phyloP scores from a whole-genome alignment of 2,888 invertebrate species.

The Lacanobia wlatinum region DNA sequence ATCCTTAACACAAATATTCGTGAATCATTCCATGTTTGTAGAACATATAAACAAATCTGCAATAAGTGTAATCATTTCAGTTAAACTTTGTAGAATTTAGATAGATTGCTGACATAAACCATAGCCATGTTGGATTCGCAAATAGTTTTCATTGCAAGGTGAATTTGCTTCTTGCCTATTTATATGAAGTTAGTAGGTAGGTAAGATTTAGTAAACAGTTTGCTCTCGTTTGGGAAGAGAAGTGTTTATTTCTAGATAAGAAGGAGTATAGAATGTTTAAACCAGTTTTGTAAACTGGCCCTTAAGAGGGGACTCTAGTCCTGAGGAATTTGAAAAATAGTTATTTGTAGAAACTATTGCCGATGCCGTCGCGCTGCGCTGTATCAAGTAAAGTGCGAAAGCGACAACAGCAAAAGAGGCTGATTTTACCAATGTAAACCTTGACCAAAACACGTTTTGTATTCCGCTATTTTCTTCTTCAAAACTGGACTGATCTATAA shows the following conservation, averaged over 20 bases:
- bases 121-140: conserved; percentile 38
- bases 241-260: conserved; percentile 20
- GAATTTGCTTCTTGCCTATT: conserved; percentile 47
- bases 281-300: no score
- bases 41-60: conserved; percentile 48
- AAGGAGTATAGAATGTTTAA: no score
- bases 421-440: no score
- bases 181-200: conserved; percentile 5
- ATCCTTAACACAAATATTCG: conserved; percentile 23
- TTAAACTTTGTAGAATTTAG: conserved; percentile 47
- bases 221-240: not conserved
- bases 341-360: no score
- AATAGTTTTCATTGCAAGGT: conserved; percentile 59
- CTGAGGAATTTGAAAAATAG: no score
- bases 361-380: no score
- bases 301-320: no score
- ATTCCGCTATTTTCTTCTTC: no score
- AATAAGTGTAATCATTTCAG: conserved; percentile 48
- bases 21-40: conserved; percentile 46
- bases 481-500: no score
- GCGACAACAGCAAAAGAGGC: no score
- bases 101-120: conserved; percentile 50
- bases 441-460: no score
- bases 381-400: no score
- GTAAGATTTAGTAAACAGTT: conserved; percentile 33